These are phyloP conservation scores for Cryptoblepharus egeriae DNA, from an alignment of 2,797 vertebrate genomes.

Conservation along the genomic window DNA sequence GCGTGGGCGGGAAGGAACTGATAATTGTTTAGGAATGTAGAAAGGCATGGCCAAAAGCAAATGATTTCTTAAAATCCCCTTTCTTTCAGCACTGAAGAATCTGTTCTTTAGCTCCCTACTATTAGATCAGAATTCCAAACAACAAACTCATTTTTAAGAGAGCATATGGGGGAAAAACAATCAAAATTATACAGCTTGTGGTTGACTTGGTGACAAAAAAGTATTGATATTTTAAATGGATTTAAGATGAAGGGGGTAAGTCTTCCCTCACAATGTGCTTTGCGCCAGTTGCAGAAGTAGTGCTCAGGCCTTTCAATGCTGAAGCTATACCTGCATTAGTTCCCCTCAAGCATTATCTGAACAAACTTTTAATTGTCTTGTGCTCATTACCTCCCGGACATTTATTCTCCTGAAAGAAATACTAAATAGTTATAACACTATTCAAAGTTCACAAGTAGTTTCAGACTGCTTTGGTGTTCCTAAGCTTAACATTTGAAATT, in stretches of 20 bases:
- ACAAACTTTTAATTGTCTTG: not conserved
- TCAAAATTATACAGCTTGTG: not conserved
- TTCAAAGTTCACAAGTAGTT: slow-evolving; percentile 49
- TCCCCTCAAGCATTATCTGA: slow-evolving; percentile 21
- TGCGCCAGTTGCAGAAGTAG: not conserved
- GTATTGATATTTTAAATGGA: not conserved
- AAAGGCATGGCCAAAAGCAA: not conserved
- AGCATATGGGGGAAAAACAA: not conserved
- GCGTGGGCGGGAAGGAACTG: not conserved
- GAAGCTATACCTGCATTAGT: not conserved
- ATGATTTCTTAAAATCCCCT: not conserved
- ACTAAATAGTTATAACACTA: slow-evolving; percentile 37
- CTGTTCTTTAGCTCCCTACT: not conserved
- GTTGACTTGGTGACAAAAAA: not conserved
- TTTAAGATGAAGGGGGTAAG: not conserved
- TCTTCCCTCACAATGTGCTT: not conserved
- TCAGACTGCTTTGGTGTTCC: slow-evolving; percentile 3
- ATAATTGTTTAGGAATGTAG: not conserved
- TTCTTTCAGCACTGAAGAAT: slow-evolving; percentile 22
- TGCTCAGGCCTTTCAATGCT: slow-evolving; percentile 13
- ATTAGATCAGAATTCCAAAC: not conserved
- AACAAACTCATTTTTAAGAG: not conserved
- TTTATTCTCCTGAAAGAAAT: slow-evolving; percentile 21
- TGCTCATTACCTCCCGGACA: not conserved
- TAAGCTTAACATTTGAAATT: slow-evolving; percentile 53